Conservation (phyloP, 2,797 vertebrate genomes). For the Choloepus didactylus region DNA sequence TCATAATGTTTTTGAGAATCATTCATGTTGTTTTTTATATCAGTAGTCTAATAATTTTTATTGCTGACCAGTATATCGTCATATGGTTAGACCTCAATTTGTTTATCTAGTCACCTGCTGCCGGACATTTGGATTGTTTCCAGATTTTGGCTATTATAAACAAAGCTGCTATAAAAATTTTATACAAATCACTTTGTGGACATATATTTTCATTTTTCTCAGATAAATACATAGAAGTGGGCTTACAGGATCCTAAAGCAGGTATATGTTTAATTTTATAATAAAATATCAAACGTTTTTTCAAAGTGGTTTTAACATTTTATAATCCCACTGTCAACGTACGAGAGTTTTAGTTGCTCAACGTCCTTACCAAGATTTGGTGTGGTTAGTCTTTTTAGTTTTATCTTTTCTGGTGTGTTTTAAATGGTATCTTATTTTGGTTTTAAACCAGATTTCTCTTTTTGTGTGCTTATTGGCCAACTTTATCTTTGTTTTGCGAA, state of each 20-base stretch:
- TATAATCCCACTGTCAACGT: background rate
- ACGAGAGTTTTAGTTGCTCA: background rate
- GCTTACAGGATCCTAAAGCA: background rate
- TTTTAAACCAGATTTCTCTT: conserved; percentile 27
- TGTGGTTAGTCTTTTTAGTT: background rate
- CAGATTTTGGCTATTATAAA: background rate
- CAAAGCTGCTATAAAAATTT: background rate
- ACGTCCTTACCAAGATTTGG: background rate
- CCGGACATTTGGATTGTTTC: background rate
- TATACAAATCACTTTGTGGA: background rate
- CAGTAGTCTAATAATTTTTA: background rate
- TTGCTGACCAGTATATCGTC: background rate
- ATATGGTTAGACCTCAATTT: background rate
- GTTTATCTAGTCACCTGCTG: background rate
- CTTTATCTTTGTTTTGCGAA: background rate
- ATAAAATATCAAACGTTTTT: background rate
- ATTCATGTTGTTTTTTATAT: background rate
- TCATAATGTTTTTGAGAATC: background rate
- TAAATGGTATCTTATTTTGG: background rate
- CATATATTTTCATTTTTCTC: background rate
- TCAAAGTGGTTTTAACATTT: background rate
- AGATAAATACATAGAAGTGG: background rate
- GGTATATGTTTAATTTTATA: background rate
- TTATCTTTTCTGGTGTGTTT: background rate
- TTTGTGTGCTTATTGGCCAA: background rate